phyloP scores from a whole-genome alignment of 2,797 vertebrate genomes.

The Dicrostonyx torquatus region DNA sequence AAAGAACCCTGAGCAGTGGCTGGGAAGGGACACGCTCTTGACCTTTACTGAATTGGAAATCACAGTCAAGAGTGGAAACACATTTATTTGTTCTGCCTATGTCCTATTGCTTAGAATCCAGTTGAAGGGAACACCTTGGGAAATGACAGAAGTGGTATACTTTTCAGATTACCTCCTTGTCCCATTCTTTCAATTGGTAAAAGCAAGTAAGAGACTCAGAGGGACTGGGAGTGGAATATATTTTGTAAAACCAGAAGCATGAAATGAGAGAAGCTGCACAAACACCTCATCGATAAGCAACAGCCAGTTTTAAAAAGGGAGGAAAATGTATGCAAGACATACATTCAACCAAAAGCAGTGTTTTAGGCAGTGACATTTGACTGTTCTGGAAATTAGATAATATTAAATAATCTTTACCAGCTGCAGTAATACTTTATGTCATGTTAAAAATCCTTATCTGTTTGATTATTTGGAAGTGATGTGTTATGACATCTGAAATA shows the following conservation, averaged over 20 bases:
- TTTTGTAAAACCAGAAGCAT: background rate
- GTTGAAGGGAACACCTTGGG: background rate
- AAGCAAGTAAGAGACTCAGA: conserved; percentile 39
- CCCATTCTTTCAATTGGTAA: background rate
- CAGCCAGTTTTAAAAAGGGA: background rate
- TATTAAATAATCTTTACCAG: background rate
- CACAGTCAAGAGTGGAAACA: background rate
- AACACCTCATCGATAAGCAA: background rate
- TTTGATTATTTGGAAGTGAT: background rate
- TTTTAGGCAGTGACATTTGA: background rate
- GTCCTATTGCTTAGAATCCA: background rate
- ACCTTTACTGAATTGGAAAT: background rate
- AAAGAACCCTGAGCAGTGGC: background rate
- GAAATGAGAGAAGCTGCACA: background rate
- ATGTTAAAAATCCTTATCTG: background rate
- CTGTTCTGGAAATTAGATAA: background rate
- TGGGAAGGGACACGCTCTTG: background rate
- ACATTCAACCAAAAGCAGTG: background rate
- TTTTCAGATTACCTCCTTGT: background rate
- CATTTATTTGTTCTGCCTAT: background rate
- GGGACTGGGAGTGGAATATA: background rate
- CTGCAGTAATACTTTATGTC: background rate
- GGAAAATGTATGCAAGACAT: background rate
- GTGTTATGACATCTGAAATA: conserved; percentile 29
- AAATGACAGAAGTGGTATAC: background rate